Base-by-base conservation (phyloP, 2,113 vertebrate species). In the Poeciliopsis retropinna region DNA sequence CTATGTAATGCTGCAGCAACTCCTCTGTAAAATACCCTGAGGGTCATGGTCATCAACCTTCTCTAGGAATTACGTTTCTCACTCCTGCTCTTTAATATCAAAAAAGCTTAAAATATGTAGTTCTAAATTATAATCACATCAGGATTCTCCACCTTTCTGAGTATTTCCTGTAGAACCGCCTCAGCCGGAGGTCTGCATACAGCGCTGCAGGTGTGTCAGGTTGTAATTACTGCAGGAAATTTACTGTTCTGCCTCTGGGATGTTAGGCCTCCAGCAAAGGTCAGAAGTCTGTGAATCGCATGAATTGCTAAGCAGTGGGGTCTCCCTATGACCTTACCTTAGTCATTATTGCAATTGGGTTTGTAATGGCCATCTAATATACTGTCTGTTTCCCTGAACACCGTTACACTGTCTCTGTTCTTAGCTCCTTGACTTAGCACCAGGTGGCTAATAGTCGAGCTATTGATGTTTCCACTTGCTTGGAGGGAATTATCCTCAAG, bases 211-310 rank as follows among this genome's bases (percentile, higher is more conserved):
- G 83, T 75, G 85, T 83, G 84, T 70, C 75, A 64, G 65, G 67
- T 39, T 84, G 84, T 81, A 91, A 95, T 94, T 93, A 91, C 89
- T 78, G 60, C 47, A 7, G 8, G 70, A 94, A 94, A 96, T 95
- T 95, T 95, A 96, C 78, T 78, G 78, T 89, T 79, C 81, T 80
- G 65, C 0, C 11, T 75, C n/a, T 73, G 85, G 70, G 79, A 86
- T 88, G 92, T 68, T 81, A 92, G 89, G 91, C 63, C 30, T 90
- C 82, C 41, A 83, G 13, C 91, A 93, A 93, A 95, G 94, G 94
- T 95, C 93, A 88, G 91, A 73, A 89, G 72, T 68, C 75, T 71
- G 37, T 75, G 67, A 67, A 44, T 67, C 4, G 30, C 44, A 62
- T 70, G 67, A 78, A 73, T 73, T 44, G 41, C 47, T 30, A 61